These are phyloP conservation scores for Zaprionus taronus DNA, from an alignment of 1,140 invertebrate genomes.

Conservation along the genomic window DNA sequence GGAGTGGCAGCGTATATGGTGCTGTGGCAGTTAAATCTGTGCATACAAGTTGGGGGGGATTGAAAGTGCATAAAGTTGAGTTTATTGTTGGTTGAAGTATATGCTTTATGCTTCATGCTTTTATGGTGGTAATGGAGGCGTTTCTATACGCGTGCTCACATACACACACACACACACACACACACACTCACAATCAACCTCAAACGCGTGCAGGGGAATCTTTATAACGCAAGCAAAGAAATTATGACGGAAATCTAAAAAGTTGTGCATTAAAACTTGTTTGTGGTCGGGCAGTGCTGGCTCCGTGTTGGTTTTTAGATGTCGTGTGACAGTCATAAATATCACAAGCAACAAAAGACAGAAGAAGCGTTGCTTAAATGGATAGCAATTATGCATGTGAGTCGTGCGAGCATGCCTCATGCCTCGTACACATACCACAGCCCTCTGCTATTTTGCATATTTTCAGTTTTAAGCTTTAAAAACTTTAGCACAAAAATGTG, in stretches of 20 bases:
- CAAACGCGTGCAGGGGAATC: slow-evolving; percentile 49
- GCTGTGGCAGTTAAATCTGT: slow-evolving; percentile 73
- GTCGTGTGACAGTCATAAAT: slow-evolving; percentile 59
- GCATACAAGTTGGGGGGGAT: slow-evolving; percentile 79
- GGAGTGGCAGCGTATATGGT: slow-evolving; percentile 10
- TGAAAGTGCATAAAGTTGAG: slow-evolving; percentile 82
- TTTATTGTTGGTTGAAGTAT: slow-evolving; percentile 82
- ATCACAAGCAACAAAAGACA: slow-evolving; percentile 64
- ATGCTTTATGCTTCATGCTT: slow-evolving; percentile 73
- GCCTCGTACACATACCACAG: background rate
- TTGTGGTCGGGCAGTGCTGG: slow-evolving; percentile 58
- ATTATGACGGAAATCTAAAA: slow-evolving; percentile 83
- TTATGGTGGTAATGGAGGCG: slow-evolving; percentile 67
- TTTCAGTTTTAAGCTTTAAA: background rate
- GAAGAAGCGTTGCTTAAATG: slow-evolving; percentile 59
- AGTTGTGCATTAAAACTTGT: slow-evolving; percentile 81
- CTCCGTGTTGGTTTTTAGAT: slow-evolving; percentile 35
- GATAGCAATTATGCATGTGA: slow-evolving; percentile 59
- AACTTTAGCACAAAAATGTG: background rate
- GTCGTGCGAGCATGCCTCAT: slow-evolving; percentile 5
- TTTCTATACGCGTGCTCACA: slow-evolving; percentile 22
- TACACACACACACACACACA: background rate
- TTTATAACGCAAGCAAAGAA: slow-evolving; percentile 74
- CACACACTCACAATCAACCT: background rate
- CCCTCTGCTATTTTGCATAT: slow-evolving; percentile 1